Percentiles rank a stretch among this genome's conserved stretches.
phyloP scores from a whole-genome alignment of 1,140 invertebrate species.

The Neodiprion lecontei region DNA sequence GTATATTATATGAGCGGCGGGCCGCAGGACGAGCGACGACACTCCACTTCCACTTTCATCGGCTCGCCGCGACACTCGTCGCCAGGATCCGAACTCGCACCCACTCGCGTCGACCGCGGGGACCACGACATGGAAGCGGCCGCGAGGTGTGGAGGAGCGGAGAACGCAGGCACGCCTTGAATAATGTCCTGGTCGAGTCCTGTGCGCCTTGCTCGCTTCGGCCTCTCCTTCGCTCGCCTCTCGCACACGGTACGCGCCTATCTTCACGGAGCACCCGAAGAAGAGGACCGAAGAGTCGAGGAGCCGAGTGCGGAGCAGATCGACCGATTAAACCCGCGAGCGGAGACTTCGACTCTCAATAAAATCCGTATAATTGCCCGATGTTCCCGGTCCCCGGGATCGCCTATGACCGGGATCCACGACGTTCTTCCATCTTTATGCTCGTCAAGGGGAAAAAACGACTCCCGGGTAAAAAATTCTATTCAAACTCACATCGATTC shows the following conservation, averaged over 20 bases:
- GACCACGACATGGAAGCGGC: too few species aligned
- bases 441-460: too few species aligned
- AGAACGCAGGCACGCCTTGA: slow-evolving; percentile 3
- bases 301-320: slow-evolving; percentile 33
- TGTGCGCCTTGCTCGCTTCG: not conserved
- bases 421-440: too few species aligned
- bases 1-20: slow-evolving; percentile 50
- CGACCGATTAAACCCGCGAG: slow-evolving; percentile 48
- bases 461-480: too few species aligned
- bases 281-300: not conserved
- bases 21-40: not conserved
- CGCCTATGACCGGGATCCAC: too few species aligned
- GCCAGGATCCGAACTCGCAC: too few species aligned
- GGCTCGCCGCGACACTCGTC: slow-evolving; percentile 12
- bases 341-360: slow-evolving; percentile 41
- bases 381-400: not conserved
- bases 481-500: too few species aligned
- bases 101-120: too few species aligned
- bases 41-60: slow-evolving; percentile 35
- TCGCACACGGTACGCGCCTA: slow-evolving; percentile 10
- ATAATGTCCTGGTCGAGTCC: slow-evolving; percentile 21
- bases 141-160: too few species aligned
- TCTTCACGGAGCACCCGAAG: not conserved
- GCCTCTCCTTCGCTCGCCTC: not conserved
- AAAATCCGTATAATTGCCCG: slow-evolving; percentile 56